Percentiles rank a stretch among this genome's conserved stretches.
Conservation (phyloP, 2,113 vertebrate species). For the Osmerus mordax region DNA sequence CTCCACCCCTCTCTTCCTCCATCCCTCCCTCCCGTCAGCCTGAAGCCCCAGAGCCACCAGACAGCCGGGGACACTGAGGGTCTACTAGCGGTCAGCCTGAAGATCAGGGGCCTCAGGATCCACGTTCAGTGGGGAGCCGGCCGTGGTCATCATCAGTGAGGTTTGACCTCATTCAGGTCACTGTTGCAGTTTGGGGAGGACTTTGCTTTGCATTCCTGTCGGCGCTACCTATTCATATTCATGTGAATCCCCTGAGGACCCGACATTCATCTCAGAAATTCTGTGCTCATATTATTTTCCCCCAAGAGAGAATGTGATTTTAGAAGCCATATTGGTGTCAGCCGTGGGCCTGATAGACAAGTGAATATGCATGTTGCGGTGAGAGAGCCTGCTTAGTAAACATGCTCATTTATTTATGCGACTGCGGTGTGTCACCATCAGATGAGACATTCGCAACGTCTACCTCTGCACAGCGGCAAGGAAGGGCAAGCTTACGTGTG, state of each 20-base stretch:
- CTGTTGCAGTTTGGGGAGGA: too few species aligned
- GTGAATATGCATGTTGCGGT: neutral
- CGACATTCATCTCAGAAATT: slow-evolving; percentile 15
- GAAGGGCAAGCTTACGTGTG: neutral
- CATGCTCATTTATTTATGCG: slow-evolving; percentile 16
- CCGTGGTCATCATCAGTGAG: too few species aligned
- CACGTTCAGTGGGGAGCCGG: too few species aligned
- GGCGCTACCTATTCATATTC: slow-evolving; percentile 43
- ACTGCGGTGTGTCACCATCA: slow-evolving; percentile 10
- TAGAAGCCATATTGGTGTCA: slow-evolving; percentile 26
- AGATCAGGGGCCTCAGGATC: too few species aligned
- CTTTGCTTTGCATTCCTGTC: too few species aligned
- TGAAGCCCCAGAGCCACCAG: too few species aligned
- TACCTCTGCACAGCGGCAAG: neutral
- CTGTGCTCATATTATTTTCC: slow-evolving; percentile 17
- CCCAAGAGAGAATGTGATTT: slow-evolving; percentile 14
- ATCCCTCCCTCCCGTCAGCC: too few species aligned
- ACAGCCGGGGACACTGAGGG: too few species aligned
- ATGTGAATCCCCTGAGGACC: slow-evolving; percentile 16
- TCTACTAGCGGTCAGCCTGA: too few species aligned
- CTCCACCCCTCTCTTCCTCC: too few species aligned
- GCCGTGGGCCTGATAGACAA: neutral
- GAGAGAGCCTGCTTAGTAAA: neutral
- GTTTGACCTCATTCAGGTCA: slow-evolving; percentile 32
- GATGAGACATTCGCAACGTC: slow-evolving; percentile 2